phyloP scores from a whole-genome alignment of 92 coral and sea anemone species.

The Phenganax subtilis region DNA sequence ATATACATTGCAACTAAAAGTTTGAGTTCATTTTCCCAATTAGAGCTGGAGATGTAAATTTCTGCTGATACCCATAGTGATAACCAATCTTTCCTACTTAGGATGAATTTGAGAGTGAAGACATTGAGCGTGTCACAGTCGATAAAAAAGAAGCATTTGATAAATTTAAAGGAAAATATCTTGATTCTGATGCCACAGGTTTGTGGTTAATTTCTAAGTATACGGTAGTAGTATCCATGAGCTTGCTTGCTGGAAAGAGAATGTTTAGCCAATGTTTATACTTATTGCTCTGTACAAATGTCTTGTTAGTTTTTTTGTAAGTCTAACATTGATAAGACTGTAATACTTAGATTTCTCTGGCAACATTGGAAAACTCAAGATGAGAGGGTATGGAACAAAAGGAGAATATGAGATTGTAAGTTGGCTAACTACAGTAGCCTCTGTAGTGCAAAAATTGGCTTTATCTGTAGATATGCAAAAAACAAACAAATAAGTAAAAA shows the following conservation, averaged over 20 bases:
- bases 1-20: too few relatives aligned
- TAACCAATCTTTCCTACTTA: conserved; percentile 3
- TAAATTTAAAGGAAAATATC: conserved; percentile 70
- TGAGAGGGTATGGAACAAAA: conserved; percentile 76
- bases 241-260: background rate
- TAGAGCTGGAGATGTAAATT: too few relatives aligned
- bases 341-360: conserved; percentile 75
- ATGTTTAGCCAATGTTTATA: too few relatives aligned
- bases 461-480: too few relatives aligned
- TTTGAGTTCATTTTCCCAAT: too few relatives aligned
- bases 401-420: conserved; percentile 87
- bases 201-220: background rate
- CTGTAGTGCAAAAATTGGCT: too few relatives aligned
- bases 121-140: conserved; percentile 67
- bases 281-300: background rate
- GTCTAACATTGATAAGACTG: background rate
- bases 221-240: background rate
- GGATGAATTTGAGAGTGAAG: conserved; percentile 68
- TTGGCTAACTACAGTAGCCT: background rate
- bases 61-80: too few relatives aligned
- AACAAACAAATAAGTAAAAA: too few relatives aligned
- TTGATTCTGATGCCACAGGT: conserved; percentile 74
- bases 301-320: background rate
- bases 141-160: conserved; percentile 69
- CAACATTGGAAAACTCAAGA: conserved; percentile 57